phyloP scores from a whole-genome alignment of 2,113 vertebrate genomes.

The Ophthalmotilapia sp. region DNA sequence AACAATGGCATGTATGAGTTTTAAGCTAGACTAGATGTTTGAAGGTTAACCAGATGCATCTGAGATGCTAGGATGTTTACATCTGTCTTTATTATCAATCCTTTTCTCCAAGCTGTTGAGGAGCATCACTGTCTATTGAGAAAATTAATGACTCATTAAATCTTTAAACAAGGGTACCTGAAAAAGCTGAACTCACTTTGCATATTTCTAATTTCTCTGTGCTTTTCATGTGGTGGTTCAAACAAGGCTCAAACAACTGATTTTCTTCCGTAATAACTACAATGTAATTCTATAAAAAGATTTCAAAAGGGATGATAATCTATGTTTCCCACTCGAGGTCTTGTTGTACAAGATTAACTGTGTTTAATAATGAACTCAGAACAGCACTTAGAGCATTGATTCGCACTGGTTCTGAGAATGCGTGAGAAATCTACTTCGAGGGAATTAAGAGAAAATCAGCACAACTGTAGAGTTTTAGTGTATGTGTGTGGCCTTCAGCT shows the following conservation, averaged over 20 bases:
- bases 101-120: background rate
- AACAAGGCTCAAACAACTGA: background rate
- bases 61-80: fast-evolving
- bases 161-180: background rate
- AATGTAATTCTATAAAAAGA: background rate
- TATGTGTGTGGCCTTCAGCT: background rate
- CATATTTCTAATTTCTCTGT: background rate
- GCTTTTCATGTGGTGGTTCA: background rate
- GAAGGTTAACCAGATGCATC: background rate
- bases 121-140: background rate
- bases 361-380: conserved; percentile 27
- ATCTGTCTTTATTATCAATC: background rate
- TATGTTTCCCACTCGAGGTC: background rate
- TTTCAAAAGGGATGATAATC: background rate
- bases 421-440: background rate
- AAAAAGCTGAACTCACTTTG: background rate
- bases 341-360: conserved; percentile 29
- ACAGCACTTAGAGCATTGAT: conserved; percentile 10
- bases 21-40: background rate
- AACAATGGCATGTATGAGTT: background rate
- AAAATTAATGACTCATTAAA: background rate
- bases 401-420: background rate
- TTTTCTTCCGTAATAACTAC: background rate
- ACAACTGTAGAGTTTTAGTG: background rate
- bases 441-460: background rate